Percentiles rank a stretch among this genome's conserved stretches.
Evolutionary conservation across 1,140 invertebrate species (phyloP).

Genomic region (Chironomus striatipennis): DNA sequence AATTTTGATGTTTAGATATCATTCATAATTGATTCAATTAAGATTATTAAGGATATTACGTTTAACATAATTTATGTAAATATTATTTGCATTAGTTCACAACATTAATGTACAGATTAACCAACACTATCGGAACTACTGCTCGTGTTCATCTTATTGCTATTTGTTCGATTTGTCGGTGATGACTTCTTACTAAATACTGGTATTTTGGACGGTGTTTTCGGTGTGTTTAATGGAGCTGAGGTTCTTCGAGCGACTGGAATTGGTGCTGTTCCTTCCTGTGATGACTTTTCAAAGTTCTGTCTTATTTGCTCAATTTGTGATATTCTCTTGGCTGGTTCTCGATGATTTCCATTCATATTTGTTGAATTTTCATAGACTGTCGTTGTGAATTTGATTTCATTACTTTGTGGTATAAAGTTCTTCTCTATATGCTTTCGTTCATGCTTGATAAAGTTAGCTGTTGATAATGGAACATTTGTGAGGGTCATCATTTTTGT

Average conservation of each 20-base stretch:
- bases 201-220: slow-evolving; percentile 44
- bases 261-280: slow-evolving; percentile 15
- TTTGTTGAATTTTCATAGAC: slow-evolving; percentile 45
- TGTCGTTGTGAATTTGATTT: slow-evolving; percentile 50
- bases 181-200: slow-evolving; percentile 37
- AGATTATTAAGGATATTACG: too few relatives aligned
- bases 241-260: slow-evolving; percentile 25
- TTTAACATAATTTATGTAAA: too few relatives aligned
- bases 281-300: slow-evolving; percentile 40
- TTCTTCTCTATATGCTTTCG: slow-evolving; percentile 41
- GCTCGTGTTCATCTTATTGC: not conserved
- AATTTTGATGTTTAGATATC: too few relatives aligned
- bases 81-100: too few relatives aligned
- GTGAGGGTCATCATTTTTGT: not conserved
- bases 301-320: slow-evolving; percentile 41
- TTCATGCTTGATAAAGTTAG: slow-evolving; percentile 43
- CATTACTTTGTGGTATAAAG: slow-evolving; percentile 43
- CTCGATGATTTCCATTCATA: slow-evolving; percentile 27
- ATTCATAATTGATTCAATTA: too few relatives aligned
- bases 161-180: not conserved
- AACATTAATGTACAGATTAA: not conserved
- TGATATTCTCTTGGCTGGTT: slow-evolving; percentile 41
- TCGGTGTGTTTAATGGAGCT: slow-evolving; percentile 26
- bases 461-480: slow-evolving; percentile 25
- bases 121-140: slow-evolving; percentile 4